Conservation (phyloP, 2,113 vertebrate species). For the Catharus fuscescens region DNA sequence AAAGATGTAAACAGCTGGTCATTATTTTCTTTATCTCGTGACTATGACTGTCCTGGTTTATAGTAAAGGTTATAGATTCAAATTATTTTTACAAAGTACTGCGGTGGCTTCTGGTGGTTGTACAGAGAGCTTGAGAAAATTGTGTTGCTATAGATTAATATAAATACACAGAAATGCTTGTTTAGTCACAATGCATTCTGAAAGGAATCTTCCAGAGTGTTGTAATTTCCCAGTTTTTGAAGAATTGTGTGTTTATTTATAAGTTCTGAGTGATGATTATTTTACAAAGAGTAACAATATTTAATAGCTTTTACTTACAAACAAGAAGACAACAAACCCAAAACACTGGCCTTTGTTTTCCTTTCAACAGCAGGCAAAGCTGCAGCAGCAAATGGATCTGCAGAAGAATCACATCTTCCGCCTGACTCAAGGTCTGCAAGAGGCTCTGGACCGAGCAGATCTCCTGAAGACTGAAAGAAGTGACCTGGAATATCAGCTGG, state of each 20-base stretch:
- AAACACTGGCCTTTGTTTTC: neutral
- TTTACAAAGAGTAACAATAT: neutral
- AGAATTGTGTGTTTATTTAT: neutral
- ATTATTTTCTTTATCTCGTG: neutral
- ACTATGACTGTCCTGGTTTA: neutral
- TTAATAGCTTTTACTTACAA: neutral
- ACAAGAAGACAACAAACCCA: neutral
- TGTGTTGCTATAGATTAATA: neutral
- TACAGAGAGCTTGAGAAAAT: neutral
- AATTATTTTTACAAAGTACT: neutral
- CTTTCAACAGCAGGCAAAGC: conserved; percentile 88
- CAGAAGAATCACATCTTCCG: conserved; percentile 98
- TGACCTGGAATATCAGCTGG: conserved; percentile 96
- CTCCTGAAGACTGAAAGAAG: conserved; percentile 96
- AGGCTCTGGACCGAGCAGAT: conserved; percentile 94
- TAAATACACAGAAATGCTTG: neutral
- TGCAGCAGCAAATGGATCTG: conserved; percentile 98
- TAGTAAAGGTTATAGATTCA: neutral
- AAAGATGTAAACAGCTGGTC: neutral
- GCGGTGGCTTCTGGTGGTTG: neutral
- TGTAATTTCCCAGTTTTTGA: neutral
- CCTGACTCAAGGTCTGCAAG: conserved; percentile 96
- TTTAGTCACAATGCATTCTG: neutral
- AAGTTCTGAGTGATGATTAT: neutral
- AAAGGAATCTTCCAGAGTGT: neutral